A percentile compares a stretch with the other conserved stretches of the same genome.
These are phyloP conservation scores for Allygus modestus DNA, from an alignment of 2,888 invertebrate genomes.

Conservation along the genomic window DNA sequence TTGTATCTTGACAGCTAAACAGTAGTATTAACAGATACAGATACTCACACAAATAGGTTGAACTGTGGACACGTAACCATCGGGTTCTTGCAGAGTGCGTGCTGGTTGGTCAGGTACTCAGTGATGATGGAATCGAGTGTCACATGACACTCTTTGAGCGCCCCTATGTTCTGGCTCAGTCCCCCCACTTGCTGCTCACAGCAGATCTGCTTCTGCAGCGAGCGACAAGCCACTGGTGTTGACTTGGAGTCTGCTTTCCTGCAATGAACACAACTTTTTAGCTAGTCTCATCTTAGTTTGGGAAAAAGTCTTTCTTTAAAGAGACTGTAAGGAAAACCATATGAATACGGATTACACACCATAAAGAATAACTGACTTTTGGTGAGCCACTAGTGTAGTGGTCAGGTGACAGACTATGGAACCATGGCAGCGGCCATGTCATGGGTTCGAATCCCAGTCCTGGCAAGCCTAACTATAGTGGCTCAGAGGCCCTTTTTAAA, in stretches of 20 bases:
- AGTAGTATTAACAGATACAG: too few species aligned
- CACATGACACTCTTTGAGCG: constrained; percentile 74
- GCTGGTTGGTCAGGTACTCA: constrained; percentile 97
- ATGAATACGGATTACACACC: too few species aligned
- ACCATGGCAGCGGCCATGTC: too few species aligned
- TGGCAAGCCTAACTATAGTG: too few species aligned
- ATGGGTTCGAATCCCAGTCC: too few species aligned
- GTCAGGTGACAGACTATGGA: too few species aligned
- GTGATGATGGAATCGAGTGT: constrained; percentile 95
- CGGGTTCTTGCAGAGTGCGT: constrained; percentile 98
- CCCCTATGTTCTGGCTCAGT: constrained; percentile 59
- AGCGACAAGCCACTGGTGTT: constrained; percentile 71
- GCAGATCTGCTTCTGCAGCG: constrained; percentile 77
- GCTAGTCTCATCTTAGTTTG: not conserved
- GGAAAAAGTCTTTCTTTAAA: not conserved
- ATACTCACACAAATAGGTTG: constrained; percentile 89
- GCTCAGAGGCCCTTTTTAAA: too few species aligned
- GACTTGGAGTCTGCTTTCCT: constrained; percentile 59
- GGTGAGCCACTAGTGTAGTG: too few species aligned
- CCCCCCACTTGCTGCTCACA: constrained; percentile 72
- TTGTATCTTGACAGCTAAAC: too few species aligned
- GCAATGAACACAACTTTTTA: constrained; percentile 2
- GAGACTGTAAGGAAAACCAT: not conserved
- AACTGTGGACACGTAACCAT: constrained; percentile 98
- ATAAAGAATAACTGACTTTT: too few species aligned